phyloP scores from a whole-genome alignment of 1,140 invertebrate species.

The Pachypsylla venusta region DNA sequence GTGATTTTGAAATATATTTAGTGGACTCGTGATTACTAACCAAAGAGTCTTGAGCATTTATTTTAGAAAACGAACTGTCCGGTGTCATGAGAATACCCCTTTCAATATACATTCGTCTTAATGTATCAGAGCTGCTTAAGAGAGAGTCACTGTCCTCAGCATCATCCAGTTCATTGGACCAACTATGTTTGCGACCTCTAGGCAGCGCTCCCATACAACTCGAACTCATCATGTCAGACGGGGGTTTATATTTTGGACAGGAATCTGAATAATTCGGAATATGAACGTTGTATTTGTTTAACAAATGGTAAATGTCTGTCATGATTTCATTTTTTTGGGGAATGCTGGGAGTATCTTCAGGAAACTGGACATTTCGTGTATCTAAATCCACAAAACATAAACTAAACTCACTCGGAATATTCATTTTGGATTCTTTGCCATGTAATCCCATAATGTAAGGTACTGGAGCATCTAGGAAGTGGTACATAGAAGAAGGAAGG shows the following conservation, averaged over 20 bases:
- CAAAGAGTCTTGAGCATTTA: not conserved
- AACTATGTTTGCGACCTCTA: conserved; percentile 48
- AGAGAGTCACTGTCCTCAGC: conserved; percentile 34
- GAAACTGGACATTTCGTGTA: conserved; percentile 74
- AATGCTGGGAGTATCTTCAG: conserved; percentile 88
- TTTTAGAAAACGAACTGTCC: not conserved
- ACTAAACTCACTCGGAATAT: conserved; percentile 43
- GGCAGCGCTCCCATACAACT: conserved; percentile 32
- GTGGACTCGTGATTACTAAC: conserved; percentile 30
- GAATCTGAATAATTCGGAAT: conserved; percentile 26
- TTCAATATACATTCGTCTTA: not conserved
- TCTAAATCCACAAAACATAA: conserved; percentile 95
- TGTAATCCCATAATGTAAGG: conserved; percentile 95
- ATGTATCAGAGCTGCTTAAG: conserved; percentile 33
- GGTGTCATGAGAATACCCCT: not conserved
- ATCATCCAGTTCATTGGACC: conserved; percentile 55
- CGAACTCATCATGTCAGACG: conserved; percentile 33
- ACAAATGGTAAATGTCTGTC: conserved; percentile 62
- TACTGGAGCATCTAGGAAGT: conserved; percentile 97
- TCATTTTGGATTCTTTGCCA: conserved; percentile 34
- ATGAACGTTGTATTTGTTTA: conserved; percentile 51
- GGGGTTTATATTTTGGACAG: conserved; percentile 27
- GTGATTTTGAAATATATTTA: conserved; percentile 22
- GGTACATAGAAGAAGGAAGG: conserved; percentile 81
- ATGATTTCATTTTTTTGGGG: conserved; percentile 77